phyloP scores from a whole-genome alignment of 2,113 vertebrate species.

The Chelonoidis abingdonii region DNA sequence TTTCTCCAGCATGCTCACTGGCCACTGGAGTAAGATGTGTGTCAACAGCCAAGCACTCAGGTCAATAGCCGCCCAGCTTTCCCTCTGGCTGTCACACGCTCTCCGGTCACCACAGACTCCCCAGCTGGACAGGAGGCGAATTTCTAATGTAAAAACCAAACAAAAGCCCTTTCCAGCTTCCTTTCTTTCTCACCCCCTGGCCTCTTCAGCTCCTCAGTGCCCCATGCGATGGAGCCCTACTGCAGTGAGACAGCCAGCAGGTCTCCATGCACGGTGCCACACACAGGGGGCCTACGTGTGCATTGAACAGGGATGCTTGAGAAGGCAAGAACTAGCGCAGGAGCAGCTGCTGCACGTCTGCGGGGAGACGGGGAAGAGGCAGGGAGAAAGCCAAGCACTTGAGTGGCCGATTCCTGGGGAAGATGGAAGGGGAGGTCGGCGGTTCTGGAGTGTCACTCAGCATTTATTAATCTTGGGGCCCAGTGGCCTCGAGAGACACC shows the following conservation, averaged over 20 bases:
- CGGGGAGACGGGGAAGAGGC: not conserved
- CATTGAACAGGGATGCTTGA: not conserved
- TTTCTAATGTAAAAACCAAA: not conserved
- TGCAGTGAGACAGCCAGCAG: not conserved
- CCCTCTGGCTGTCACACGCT: not conserved
- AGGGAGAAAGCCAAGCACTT: not conserved
- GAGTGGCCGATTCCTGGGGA: not conserved
- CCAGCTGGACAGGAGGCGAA: not conserved
- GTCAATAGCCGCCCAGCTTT: no score
- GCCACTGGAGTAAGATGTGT: not conserved
- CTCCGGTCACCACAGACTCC: not conserved
- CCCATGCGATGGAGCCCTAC: not conserved
- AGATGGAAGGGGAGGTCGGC: not conserved
- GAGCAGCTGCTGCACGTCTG: not conserved
- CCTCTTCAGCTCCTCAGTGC: not conserved
- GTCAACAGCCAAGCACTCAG: not conserved
- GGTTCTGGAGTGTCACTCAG: conserved; percentile 35
- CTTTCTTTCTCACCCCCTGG: not conserved
- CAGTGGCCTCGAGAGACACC: conserved; percentile 42
- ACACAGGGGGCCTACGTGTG: not conserved
- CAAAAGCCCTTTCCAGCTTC: not conserved
- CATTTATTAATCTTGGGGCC: conserved; percentile 67
- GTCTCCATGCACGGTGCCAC: not conserved
- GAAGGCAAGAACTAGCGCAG: not conserved
- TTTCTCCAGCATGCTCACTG: not conserved